A percentile compares a stretch with the other conserved stretches of the same genome.
phyloP scores from a whole-genome alignment of 1,140 invertebrate genomes.

The Zaprionus kolodkinae region DNA sequence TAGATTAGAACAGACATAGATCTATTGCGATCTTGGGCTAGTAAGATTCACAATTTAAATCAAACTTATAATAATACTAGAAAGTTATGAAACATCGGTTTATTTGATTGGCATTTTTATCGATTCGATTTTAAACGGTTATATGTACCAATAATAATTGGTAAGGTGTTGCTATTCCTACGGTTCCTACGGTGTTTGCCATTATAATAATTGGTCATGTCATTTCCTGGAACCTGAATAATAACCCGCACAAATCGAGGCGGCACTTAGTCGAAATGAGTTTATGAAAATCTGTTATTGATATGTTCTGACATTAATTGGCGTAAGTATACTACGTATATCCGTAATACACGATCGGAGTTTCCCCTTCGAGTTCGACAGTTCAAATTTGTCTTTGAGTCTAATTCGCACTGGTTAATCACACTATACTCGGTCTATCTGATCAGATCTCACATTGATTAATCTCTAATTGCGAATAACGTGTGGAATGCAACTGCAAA shows the following conservation, averaged over 20 bases:
- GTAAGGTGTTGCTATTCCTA: neutral
- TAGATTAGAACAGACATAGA: too few relatives aligned
- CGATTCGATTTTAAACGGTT: neutral
- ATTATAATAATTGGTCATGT: constrained; percentile 4
- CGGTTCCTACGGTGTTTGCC: neutral
- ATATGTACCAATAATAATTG: neutral
- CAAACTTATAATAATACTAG: neutral
- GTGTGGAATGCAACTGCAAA: constrained; percentile 11
- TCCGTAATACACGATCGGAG: neutral
- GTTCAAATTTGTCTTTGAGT: constrained; percentile 32
- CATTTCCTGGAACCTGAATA: neutral
- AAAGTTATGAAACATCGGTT: neutral
- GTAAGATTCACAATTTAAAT: too few relatives aligned
- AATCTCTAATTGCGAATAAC: constrained; percentile 38
- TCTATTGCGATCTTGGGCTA: too few relatives aligned
- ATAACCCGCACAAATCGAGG: neutral
- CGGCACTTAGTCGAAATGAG: constrained; percentile 1
- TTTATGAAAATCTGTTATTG: neutral
- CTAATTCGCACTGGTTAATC: constrained; percentile 55
- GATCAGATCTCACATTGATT: constrained; percentile 43
- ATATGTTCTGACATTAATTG: constrained; percentile 47
- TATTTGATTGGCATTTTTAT: constrained; percentile 7
- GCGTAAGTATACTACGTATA: neutral
- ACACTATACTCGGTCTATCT: constrained; percentile 14
- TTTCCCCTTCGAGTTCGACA: constrained; percentile 15